Conservation (phyloP, 2,888 invertebrate species). For the Nineta flava region DNA sequence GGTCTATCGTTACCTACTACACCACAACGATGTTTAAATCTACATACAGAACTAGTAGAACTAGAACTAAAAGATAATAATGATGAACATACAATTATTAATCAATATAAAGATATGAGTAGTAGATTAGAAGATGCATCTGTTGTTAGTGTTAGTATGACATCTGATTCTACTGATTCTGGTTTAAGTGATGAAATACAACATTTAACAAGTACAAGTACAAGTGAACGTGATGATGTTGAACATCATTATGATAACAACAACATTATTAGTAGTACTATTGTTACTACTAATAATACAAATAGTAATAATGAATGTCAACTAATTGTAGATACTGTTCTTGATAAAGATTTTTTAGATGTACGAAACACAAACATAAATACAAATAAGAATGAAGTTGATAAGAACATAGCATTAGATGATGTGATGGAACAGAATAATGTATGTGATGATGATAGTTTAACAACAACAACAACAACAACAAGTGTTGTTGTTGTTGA, state of each 20-base stretch:
- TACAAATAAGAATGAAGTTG: not conserved
- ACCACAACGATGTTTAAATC: not conserved
- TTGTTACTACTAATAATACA: no score
- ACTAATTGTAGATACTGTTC: not conserved
- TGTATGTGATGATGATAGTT: not conserved
- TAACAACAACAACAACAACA: not conserved
- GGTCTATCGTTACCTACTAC: conserved; percentile 1
- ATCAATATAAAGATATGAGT: no score
- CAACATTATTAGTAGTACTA: no score
- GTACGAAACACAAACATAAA: not conserved
- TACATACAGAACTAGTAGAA: no score
- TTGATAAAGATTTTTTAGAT: not conserved
- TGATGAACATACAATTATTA: no score
- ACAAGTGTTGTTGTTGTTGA: not conserved
- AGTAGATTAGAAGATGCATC: no score
- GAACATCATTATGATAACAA: no score
- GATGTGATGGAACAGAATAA: not conserved
- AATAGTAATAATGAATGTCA: not conserved
- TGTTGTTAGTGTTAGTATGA: no score
- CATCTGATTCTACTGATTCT: no score
- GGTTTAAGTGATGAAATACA: conserved; percentile 2
- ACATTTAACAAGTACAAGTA: no score
- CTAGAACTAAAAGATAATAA: not conserved
- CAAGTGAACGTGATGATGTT: no score
- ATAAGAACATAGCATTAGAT: not conserved